A percentile compares a stretch with the other conserved stretches of the same genome.
Evolutionary conservation across 2,113 vertebrate species (phyloP).

Genomic region (Formicarius rufipectus): DNA sequence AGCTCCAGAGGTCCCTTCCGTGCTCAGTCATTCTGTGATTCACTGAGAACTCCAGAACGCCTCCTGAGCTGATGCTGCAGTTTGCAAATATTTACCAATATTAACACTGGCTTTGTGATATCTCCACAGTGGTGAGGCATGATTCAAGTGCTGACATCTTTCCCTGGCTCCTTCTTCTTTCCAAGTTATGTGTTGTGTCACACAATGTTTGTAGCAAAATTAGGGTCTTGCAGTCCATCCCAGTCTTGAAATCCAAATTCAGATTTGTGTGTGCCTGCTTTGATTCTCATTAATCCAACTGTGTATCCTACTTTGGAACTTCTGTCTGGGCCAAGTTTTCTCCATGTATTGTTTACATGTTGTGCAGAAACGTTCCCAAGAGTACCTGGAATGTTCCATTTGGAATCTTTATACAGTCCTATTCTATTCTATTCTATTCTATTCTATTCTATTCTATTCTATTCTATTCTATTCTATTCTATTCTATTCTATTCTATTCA

Average conservation of each 20-base stretch:
- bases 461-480: no score
- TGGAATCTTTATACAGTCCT: not conserved
- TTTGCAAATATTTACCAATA: not conserved
- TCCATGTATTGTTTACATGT: not conserved
- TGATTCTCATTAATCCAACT: not conserved
- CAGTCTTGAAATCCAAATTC: not conserved
- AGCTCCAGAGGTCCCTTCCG: not conserved
- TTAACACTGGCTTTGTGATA: not conserved
- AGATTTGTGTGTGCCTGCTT: not conserved
- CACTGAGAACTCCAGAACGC: not conserved
- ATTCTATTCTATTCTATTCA: no score
- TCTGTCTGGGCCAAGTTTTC: not conserved
- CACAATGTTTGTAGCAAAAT: accelerated
- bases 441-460: no score
- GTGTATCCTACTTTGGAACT: not conserved
- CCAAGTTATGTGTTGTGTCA: not conserved
- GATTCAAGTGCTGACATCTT: not conserved
- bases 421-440: no score
- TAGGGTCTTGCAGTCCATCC: not conserved
- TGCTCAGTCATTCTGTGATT: not conserved
- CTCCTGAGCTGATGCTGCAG: not conserved
- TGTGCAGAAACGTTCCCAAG: not conserved
- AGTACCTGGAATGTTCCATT: not conserved
- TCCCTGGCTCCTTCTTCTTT: not conserved
- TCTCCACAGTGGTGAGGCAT: not conserved